Conservation (phyloP, 2,888 invertebrate species). For the Sinelater perroti region DNA sequence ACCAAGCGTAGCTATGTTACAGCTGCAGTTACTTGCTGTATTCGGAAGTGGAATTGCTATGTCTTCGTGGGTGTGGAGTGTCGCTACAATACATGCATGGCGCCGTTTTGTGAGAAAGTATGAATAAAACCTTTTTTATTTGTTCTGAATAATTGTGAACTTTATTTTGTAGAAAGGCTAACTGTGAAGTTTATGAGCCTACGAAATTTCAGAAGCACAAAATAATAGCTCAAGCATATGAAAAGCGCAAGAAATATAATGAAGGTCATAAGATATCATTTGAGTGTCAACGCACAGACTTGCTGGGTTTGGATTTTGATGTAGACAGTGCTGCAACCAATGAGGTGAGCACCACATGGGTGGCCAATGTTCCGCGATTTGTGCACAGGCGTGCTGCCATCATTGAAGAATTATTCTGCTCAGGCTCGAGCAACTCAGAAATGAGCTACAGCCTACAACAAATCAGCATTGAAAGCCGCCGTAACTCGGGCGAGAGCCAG, state of each 20-base stretch:
- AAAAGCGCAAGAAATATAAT: slow-evolving; percentile 84
- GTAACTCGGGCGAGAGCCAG: slow-evolving; percentile 89
- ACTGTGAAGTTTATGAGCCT: slow-evolving; percentile 73
- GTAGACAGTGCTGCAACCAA: slow-evolving; percentile 78
- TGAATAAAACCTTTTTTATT: too few species aligned
- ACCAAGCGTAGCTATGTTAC: slow-evolving; percentile 84
- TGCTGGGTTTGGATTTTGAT: slow-evolving; percentile 81
- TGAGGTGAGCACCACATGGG: slow-evolving; percentile 91
- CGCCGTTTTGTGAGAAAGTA: slow-evolving; percentile 84
- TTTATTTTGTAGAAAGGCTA: slow-evolving; percentile 70
- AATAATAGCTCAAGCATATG: slow-evolving; percentile 90
- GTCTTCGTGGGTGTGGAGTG: slow-evolving; percentile 96
- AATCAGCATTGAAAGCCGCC: slow-evolving; percentile 85
- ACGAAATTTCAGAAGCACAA: slow-evolving; percentile 84
- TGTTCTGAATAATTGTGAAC: slow-evolving; percentile 2
- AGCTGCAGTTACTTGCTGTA: slow-evolving; percentile 82
- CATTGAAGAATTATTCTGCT: slow-evolving; percentile 64
- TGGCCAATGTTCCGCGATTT: slow-evolving; percentile 87
- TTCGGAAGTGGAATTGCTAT: slow-evolving; percentile 88
- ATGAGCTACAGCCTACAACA: slow-evolving; percentile 81
- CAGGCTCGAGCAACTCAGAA: slow-evolving; percentile 66
- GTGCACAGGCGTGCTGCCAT: slow-evolving; percentile 86
- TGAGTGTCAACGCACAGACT: slow-evolving; percentile 89
- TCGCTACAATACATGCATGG: slow-evolving; percentile 86
- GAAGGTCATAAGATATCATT: slow-evolving; percentile 87